Evolutionary conservation across 2,113 vertebrate genomes (phyloP).

Genomic region (Atrichornis clamosus): DNA sequence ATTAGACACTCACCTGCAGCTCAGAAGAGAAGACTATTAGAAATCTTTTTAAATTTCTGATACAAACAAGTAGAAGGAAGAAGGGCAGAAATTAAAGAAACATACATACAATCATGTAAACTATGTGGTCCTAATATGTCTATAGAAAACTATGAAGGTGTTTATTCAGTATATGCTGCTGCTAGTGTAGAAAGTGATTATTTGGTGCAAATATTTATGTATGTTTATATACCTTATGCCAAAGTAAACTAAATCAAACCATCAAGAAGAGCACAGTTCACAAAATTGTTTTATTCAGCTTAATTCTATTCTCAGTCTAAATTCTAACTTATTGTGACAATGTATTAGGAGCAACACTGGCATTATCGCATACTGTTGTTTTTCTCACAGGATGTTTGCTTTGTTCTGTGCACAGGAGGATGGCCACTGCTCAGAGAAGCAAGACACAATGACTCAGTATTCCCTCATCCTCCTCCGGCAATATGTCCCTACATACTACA

Average conservation of each 20-base stretch:
- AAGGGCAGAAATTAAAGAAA: background rate
- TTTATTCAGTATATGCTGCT: background rate
- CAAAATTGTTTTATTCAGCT: background rate
- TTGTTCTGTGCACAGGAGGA: background rate
- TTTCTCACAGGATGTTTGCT: background rate
- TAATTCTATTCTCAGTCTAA: background rate
- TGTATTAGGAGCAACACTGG: rapidly evolving
- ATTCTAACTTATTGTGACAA: background rate
- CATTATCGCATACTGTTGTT: background rate
- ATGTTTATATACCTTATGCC: background rate
- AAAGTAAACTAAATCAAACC: background rate
- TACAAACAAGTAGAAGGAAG: background rate
- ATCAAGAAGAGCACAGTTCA: background rate
- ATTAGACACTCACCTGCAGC: background rate
- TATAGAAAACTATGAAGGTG: background rate
- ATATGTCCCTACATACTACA: background rate
- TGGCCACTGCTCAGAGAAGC: background rate
- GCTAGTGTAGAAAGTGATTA: background rate
- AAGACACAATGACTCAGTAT: background rate
- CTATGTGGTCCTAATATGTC: background rate
- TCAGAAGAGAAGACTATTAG: background rate
- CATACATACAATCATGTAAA: background rate
- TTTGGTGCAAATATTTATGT: background rate
- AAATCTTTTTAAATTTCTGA: background rate
- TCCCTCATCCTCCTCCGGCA: background rate